Percentiles rank a stretch among this genome's conserved stretches.
Conservation (phyloP, 2,113 vertebrate species). For the Sarotherodon lohbergeri region DNA sequence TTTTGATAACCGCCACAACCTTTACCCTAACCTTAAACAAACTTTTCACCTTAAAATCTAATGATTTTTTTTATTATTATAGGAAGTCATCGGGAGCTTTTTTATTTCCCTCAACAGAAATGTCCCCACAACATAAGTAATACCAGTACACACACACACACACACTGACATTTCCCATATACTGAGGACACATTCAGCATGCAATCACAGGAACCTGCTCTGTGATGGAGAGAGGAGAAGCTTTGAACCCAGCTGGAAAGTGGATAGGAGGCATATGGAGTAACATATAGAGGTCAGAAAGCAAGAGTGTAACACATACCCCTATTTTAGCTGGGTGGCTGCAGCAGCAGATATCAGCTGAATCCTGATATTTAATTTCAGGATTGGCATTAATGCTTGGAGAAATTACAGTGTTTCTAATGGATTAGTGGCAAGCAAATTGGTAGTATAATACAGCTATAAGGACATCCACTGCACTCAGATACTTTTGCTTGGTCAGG, state of each 20-base stretch:
- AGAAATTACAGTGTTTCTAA: neutral
- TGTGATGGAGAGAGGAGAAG: slow-evolving; percentile 7
- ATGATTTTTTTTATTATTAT: neutral
- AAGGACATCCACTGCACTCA: neutral
- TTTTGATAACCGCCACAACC: neutral
- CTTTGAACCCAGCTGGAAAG: neutral
- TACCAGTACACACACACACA: neutral
- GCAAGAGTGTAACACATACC: neutral
- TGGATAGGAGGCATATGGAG: slow-evolving; percentile 6
- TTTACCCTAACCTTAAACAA: neutral
- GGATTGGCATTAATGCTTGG: neutral
- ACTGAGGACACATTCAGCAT: slow-evolving; percentile 14
- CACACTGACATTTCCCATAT: neutral
- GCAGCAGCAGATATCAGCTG: neutral
- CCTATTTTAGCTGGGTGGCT: neutral
- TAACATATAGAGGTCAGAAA: slow-evolving; percentile 19
- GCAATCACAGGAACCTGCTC: neutral
- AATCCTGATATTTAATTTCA: slow-evolving; percentile 6
- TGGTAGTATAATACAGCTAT: neutral
- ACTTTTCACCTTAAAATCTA: neutral
- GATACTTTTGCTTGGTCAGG: neutral
- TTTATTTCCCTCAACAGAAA: neutral
- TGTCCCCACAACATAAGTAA: neutral
- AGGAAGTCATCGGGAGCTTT: neutral
- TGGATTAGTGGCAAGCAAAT: neutral